Percentiles rank a stretch among this genome's conserved stretches.
These are phyloP conservation scores for Varanus komodoensis DNA, from an alignment of 2,113 vertebrate species.

Conservation along the genomic window DNA sequence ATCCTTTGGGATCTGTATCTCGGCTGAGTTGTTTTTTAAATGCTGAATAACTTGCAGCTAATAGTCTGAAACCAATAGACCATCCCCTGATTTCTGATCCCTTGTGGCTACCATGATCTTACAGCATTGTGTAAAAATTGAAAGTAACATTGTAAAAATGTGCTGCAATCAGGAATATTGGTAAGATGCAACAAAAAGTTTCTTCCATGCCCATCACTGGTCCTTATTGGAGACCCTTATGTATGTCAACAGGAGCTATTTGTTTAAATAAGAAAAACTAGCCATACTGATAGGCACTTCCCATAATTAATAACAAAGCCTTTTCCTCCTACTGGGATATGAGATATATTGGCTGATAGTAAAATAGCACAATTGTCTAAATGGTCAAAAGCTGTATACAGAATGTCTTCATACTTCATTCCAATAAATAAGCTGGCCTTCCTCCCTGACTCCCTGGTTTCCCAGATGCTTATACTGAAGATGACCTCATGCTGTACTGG, in stretches of 20 bases:
- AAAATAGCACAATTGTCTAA: background rate
- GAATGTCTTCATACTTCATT: background rate
- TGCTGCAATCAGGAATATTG: background rate
- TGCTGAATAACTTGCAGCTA: background rate
- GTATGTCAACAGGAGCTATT: background rate
- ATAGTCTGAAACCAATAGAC: background rate
- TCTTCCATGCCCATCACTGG: background rate
- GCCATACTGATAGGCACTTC: background rate
- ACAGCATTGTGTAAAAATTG: background rate
- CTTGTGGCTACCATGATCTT: background rate
- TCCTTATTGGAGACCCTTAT: background rate
- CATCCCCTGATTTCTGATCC: background rate
- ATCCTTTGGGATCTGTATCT: background rate
- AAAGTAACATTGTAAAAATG: background rate
- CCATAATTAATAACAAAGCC: background rate
- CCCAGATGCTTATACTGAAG: constrained; percentile 96
- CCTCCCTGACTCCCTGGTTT: too few relatives aligned
- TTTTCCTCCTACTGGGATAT: background rate
- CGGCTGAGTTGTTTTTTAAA: background rate
- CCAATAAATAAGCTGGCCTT: background rate
- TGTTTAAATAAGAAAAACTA: background rate
- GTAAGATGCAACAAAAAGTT: background rate
- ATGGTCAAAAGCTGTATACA: background rate
- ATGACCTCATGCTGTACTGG: constrained; percentile 99
- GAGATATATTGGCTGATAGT: background rate